Percentiles rank a stretch among this genome's conserved stretches.
Evolutionary conservation across 23 tunicate species (phyloP).

Genomic region (Ciona savignyi): DNA sequence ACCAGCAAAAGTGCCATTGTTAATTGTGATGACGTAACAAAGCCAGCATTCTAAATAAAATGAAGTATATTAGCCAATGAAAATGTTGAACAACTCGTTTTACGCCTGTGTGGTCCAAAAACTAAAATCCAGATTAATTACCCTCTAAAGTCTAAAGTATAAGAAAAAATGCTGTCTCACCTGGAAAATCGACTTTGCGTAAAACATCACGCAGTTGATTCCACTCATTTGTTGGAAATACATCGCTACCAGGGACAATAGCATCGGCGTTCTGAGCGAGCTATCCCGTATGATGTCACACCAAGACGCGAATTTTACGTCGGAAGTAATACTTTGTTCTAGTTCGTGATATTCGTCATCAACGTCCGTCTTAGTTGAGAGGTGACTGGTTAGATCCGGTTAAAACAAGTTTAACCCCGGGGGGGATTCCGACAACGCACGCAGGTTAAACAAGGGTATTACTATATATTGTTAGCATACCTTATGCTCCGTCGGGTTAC

Average conservation of each 20-base stretch:
- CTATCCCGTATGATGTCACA: conserved; percentile 28
- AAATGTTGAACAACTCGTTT: no score
- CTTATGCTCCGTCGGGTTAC: no score
- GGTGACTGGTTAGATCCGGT: no score
- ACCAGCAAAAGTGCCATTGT: conserved; percentile 39
- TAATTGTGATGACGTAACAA: conserved; percentile 17
- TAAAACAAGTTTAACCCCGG: no score
- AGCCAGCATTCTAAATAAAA: conserved; percentile 54
- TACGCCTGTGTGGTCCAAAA: no score
- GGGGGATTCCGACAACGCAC: no score
- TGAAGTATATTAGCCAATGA: no score
- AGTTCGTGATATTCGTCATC: conserved; percentile 28
- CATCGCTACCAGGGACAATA: conserved; percentile 52
- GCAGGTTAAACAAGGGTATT: no score
- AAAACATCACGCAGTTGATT: conserved; percentile 76
- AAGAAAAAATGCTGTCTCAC: no score
- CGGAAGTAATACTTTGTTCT: conserved; percentile 40
- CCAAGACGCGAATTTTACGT: conserved; percentile 45
- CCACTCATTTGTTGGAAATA: conserved; percentile 80
- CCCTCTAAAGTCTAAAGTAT: no score
- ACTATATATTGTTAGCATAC: no score
- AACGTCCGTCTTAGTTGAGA: conserved; percentile 62
- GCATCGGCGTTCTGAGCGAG: conserved; percentile 30
- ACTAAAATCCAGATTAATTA: no score
- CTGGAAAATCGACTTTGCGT: conserved; percentile 58